phyloP scores from a whole-genome alignment of 1,140 invertebrate species.

The Anoplolepis gracilipes region DNA sequence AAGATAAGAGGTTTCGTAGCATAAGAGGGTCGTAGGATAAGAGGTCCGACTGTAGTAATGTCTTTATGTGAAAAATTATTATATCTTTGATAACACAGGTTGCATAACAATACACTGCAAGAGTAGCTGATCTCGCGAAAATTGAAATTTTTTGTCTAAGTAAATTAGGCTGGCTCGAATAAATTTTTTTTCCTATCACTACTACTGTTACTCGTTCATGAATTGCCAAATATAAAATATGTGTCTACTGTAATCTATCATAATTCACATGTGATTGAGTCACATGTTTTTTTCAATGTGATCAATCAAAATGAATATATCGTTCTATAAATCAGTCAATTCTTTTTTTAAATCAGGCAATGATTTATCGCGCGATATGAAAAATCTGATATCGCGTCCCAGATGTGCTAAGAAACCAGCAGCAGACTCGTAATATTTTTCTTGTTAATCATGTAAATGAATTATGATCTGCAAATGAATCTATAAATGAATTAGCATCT shows the following conservation, averaged over 20 bases:
- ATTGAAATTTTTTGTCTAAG: background rate
- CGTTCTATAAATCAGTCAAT: constrained; percentile 34
- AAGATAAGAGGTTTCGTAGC: too few relatives aligned
- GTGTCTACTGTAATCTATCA: constrained; percentile 6
- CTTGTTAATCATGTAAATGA: constrained; percentile 67
- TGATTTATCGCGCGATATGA: constrained; percentile 65
- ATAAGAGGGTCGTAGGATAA: too few relatives aligned
- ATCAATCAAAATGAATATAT: constrained; percentile 37
- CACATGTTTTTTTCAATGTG: constrained; percentile 36
- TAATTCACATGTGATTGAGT: constrained; percentile 9
- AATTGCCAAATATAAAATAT: background rate
- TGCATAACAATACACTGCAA: too few relatives aligned
- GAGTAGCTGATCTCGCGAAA: background rate
- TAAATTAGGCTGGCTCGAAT: background rate
- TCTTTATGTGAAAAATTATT: too few relatives aligned
- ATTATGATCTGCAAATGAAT: constrained; percentile 27
- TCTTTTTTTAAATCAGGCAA: constrained; percentile 75
- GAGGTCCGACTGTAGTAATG: too few relatives aligned
- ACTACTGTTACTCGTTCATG: background rate
- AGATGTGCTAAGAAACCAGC: constrained; percentile 50
- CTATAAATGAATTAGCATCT: too few relatives aligned
- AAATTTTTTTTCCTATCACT: background rate
- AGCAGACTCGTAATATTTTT: constrained; percentile 4
- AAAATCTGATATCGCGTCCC: constrained; percentile 72
- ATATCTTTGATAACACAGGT: too few relatives aligned